These are phyloP conservation scores for Phasia obesa DNA, from an alignment of 2,888 invertebrate genomes.

Conservation along the genomic window DNA sequence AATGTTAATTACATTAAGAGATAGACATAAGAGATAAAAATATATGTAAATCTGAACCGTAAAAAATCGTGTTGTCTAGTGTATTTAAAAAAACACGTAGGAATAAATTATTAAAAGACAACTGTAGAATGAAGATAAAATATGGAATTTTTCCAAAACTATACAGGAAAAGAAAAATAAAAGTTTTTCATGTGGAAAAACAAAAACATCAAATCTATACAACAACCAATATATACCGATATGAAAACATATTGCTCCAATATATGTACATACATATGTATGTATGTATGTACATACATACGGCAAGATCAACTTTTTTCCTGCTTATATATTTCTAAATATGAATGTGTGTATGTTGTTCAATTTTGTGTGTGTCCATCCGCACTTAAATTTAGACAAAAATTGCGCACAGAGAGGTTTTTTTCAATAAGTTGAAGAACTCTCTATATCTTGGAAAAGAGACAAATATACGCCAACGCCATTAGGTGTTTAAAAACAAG, in stretches of 20 bases:
- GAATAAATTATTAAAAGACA: not conserved
- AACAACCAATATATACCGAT: not conserved
- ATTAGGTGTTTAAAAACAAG: constrained; percentile 37
- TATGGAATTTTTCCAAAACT: constrained; percentile 39
- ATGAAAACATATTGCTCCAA: constrained; percentile 14
- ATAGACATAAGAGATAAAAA: too few species aligned
- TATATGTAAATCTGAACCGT: too few species aligned
- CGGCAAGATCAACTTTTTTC: too few species aligned
- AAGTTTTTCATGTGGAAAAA: constrained; percentile 37
- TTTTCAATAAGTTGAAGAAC: too few species aligned
- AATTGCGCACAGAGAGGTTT: constrained; percentile 61
- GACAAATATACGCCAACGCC: constrained; percentile 61
- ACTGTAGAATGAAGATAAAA: constrained; percentile 10
- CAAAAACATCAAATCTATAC: constrained; percentile 13
- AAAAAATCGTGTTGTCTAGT: too few species aligned
- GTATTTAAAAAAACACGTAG: constrained; percentile 2
- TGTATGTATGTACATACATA: too few species aligned
- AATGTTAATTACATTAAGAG: too few species aligned
- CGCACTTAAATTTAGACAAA: constrained; percentile 26
- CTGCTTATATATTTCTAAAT: not conserved
- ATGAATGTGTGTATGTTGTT: constrained; percentile 23
- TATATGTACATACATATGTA: constrained; percentile 7
- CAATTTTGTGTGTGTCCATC: not conserved
- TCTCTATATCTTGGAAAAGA: constrained; percentile 51
- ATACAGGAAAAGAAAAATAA: constrained; percentile 22